Evolutionary conservation across 2,888 invertebrate genomes (phyloP).

Genomic region (Trissoscelio sp.): DNA sequence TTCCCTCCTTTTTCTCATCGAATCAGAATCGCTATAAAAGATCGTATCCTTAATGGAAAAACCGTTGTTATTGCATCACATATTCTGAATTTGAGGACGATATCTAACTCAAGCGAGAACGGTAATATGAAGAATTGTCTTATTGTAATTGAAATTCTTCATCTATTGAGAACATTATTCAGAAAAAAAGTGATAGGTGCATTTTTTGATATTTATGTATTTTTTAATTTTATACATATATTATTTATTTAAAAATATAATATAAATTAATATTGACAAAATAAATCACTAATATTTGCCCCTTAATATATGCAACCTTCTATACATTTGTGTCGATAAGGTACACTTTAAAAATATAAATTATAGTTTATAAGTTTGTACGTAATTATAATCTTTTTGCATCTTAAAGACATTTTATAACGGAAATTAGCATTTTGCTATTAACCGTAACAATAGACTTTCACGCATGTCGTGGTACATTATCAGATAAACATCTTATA

Average conservation of each 20-base stretch:
- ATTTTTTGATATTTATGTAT: too few species aligned
- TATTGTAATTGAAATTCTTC: background rate
- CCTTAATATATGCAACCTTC: conserved; percentile 3
- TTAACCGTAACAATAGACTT: background rate
- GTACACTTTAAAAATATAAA: background rate
- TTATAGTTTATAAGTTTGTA: too few species aligned
- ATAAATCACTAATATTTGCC: background rate
- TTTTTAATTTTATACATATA: too few species aligned
- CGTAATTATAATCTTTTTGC: too few species aligned
- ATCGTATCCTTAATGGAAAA: conserved; percentile 74
- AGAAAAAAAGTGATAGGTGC: too few species aligned
- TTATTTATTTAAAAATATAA: too few species aligned
- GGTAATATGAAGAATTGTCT: conserved; percentile 79
- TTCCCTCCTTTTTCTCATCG: conserved; percentile 92
- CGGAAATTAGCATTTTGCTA: too few species aligned
- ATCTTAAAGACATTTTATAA: too few species aligned
- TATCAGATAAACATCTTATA: conserved; percentile 11
- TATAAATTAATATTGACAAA: too few species aligned
- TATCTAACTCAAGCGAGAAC: conserved; percentile 87
- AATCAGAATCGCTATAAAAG: conserved; percentile 87
- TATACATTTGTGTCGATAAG: background rate
- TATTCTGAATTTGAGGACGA: conserved; percentile 85
- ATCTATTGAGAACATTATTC: background rate
- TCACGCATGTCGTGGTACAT: background rate
- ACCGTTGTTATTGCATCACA: conserved; percentile 85